Conservation (phyloP, 2,113 vertebrate genomes). For the Melanostigma gelatinosum region DNA sequence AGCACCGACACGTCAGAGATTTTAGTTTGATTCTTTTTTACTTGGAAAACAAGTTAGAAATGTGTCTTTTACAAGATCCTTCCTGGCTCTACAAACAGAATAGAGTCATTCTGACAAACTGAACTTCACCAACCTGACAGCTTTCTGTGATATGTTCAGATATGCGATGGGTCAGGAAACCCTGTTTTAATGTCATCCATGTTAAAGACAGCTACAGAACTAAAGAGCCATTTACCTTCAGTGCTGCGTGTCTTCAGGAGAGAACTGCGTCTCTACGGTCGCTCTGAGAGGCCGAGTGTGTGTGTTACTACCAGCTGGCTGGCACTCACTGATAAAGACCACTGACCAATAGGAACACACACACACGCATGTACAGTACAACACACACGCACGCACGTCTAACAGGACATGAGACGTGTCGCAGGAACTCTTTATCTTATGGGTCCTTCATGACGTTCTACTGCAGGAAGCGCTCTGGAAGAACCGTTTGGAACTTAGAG, state of each 20-base stretch:
- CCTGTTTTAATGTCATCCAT: background rate
- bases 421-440: background rate
- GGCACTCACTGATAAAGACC: constrained; percentile 77
- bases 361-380: background rate
- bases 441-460: background rate
- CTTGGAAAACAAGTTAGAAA: background rate
- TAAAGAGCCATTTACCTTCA: constrained; percentile 70
- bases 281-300: constrained; percentile 24
- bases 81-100: background rate
- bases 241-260: constrained; percentile 24
- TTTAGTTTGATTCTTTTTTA: no score
- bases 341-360: constrained; percentile 22
- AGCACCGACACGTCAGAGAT: no score
- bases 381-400: background rate
- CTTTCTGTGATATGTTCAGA: background rate
- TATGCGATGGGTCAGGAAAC: background rate
- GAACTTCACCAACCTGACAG: background rate
- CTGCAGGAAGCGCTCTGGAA: background rate
- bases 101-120: background rate
- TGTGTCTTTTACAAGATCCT: background rate
- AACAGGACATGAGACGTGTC: background rate
- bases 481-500: background rate
- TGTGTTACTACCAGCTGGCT: constrained; percentile 65
- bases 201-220: background rate
- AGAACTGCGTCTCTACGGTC: constrained; percentile 7